These are phyloP conservation scores for Cryptoprocta ferox DNA, from an alignment of 2,797 vertebrate genomes.

Conservation along the genomic window DNA sequence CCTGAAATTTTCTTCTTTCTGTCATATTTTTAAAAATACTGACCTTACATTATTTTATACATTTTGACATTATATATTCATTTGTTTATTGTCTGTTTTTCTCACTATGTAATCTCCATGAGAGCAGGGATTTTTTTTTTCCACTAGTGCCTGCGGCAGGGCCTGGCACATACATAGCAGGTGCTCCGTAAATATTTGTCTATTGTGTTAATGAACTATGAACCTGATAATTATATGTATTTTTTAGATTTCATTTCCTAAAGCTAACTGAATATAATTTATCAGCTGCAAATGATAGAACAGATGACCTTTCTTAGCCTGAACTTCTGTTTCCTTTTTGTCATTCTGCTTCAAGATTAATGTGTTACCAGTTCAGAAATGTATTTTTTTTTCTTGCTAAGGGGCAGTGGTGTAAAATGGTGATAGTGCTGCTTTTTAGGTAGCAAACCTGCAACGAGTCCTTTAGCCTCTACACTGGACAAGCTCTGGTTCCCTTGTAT, in stretches of 20 bases:
- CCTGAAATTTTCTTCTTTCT: background rate
- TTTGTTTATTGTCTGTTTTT: background rate
- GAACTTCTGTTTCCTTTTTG: background rate
- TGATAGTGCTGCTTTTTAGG: background rate
- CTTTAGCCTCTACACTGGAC: background rate
- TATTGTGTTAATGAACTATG: background rate
- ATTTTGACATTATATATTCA: background rate
- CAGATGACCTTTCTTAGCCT: background rate
- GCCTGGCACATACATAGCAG: background rate
- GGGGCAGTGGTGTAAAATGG: background rate
- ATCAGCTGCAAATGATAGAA: background rate
- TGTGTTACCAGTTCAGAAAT: accelerated
- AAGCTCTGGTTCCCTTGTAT: background rate
- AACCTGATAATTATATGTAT: background rate
- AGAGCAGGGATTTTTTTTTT: background rate
- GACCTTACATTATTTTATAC: background rate
- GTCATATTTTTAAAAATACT: background rate
- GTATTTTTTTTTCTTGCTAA: background rate
- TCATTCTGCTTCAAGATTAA: background rate
- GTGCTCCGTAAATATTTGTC: background rate
- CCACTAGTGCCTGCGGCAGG: too few species aligned
- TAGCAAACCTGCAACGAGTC: background rate
- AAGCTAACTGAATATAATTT: background rate
- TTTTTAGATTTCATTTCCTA: background rate
- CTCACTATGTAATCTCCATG: background rate